phyloP scores from a whole-genome alignment of 1,140 invertebrate genomes.

The Hyposmocoma kahamanoa region DNA sequence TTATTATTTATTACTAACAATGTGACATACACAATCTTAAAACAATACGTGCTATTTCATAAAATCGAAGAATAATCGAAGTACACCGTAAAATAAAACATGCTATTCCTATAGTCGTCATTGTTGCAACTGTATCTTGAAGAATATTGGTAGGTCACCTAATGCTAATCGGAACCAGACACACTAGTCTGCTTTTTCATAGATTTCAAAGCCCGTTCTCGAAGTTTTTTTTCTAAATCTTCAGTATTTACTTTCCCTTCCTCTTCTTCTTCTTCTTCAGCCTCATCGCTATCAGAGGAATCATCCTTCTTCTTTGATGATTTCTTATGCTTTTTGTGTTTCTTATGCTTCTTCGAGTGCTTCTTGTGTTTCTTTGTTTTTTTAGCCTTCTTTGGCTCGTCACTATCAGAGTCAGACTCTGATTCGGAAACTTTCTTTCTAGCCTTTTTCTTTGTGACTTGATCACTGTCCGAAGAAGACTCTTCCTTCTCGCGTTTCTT shows the following conservation, averaged over 20 bases:
- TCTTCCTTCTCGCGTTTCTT: constrained; percentile 77
- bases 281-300: constrained; percentile 78
- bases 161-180: constrained; percentile 60
- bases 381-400: constrained; percentile 69
- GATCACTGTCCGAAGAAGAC: constrained; percentile 78
- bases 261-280: constrained; percentile 80
- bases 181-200: constrained; percentile 75
- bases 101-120: constrained; percentile 17
- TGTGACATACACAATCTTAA: constrained; percentile 48
- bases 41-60: constrained; percentile 42
- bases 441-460: constrained; percentile 69
- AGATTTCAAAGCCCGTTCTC: constrained; percentile 87
- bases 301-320: constrained; percentile 78
- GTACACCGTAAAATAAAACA: constrained; percentile 25
- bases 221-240: constrained; percentile 88
- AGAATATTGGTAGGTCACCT: not conserved
- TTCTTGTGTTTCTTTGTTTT: constrained; percentile 78
- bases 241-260: constrained; percentile 83
- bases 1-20: constrained; percentile 57
- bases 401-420: constrained; percentile 68
- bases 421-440: constrained; percentile 68
- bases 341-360: constrained; percentile 82
- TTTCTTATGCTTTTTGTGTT: constrained; percentile 78
- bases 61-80: constrained; percentile 33
- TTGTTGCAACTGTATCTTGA: constrained; percentile 2